Base-by-base conservation (phyloP, 2,888 invertebrate species). In the Pasiphila rectangulata region DNA sequence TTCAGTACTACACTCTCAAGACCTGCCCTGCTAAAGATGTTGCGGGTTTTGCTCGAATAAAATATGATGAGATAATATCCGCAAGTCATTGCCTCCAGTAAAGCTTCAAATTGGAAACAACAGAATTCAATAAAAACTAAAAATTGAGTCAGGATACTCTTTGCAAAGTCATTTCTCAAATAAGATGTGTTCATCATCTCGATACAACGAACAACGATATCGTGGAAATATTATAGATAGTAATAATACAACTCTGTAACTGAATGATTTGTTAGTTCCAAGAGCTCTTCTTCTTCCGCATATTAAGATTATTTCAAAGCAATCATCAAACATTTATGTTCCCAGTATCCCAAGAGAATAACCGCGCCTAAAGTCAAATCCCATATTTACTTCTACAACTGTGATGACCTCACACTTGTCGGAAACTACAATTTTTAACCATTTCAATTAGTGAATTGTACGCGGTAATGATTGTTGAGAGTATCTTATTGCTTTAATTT, bases 401-500 rank as follows among this genome's bases (percentile, higher is more conserved):
- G 30, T 37, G 27, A 40, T 57, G 57, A 57, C 51, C 49, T 57
- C 55, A 55, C 46, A 25, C 35, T 43, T 54, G 50, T 57, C 43
- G 42, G 48, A 49, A 55, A 35, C 46, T 44, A 13, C 32, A 51
- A 40, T 44, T 52, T 44, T 47, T 46, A 39, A 48, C 25, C n/a
- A 49, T 35, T 36, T 43, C 38, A 56, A 54, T 52, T 56, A 49
- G 40, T 49, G 41, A 39, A 49, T 56, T 50, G 50, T 51, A 23
- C 41, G 44, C 36, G 36, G 35, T 47, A 47, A 50, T 48, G 19
- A 44, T 40, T 44, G 50, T 41, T 24, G 29, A 38, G 19, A 39
- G 44, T 49, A 20, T 44, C 52, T 37, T 47, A 56, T 56, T 56
- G 57, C 46, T 52, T 52, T 56, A 25, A 50, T 56, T 58, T 44